These are phyloP conservation scores for Pachyramphus minor DNA, from an alignment of 2,113 vertebrate genomes.

Conservation along the genomic window DNA sequence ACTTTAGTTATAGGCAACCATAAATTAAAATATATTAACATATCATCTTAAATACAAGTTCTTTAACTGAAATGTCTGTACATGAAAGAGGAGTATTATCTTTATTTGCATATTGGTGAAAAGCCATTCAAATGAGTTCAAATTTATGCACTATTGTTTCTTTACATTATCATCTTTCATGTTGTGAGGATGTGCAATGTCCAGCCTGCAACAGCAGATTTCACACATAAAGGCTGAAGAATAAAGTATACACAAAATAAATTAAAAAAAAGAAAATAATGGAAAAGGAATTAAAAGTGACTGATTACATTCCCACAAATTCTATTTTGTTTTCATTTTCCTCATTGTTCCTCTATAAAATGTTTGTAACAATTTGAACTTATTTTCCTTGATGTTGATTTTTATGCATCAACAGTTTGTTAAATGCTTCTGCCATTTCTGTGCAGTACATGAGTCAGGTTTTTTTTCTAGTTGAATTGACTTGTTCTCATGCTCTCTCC, in stretches of 20 bases:
- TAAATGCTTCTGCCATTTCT: background rate
- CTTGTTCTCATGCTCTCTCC: background rate
- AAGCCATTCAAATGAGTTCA: background rate
- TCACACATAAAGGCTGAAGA: background rate
- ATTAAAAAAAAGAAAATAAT: background rate
- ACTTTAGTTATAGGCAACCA: background rate
- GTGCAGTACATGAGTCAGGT: background rate
- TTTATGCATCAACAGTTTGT: background rate
- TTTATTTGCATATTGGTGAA: background rate
- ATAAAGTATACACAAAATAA: background rate
- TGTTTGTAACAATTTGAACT: background rate
- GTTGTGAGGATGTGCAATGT: background rate
- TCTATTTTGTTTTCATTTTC: background rate
- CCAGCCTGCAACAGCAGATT: background rate
- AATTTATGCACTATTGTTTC: background rate
- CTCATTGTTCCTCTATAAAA: background rate
- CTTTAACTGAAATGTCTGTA: background rate
- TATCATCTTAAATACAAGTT: background rate
- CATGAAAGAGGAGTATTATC: background rate
- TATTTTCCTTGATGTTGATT: background rate
- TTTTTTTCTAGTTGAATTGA: background rate
- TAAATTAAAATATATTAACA: background rate
- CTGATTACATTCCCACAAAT: background rate
- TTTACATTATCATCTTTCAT: background rate
- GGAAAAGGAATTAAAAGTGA: background rate